Base-by-base conservation (phyloP, 2,797 vertebrate species). In the Poecilia wingei region DNA sequence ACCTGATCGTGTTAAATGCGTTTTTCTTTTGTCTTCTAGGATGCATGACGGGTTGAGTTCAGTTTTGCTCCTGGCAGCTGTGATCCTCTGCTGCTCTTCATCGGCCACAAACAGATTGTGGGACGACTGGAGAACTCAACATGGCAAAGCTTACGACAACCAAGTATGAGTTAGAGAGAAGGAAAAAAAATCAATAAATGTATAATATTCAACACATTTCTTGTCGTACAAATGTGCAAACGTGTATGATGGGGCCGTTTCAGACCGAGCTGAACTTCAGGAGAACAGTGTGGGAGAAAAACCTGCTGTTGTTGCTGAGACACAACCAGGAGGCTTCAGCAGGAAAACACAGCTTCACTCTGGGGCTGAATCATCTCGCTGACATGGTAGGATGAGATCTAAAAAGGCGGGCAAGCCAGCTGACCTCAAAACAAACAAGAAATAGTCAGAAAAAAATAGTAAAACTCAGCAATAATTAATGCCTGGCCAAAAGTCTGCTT, bases 331-430 rank as follows among this genome's bases (percentile, higher is more conserved):
- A 95, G 57, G 86, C 83, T 39, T 89, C 84, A 0, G 79, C 77
- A 28, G 95, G 95, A 49, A 86, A 85, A 28, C 93, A 94, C 84
- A 94, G 85, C 82, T 96, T 93, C 89, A 90, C 88, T 0, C 43
- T 95, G 85, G 95, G 93, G 57, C 89, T 96, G 72, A 96, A 96
- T 86, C 93, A 94, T 31, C 89, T 96, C 69, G 87, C 95, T 33
- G 96, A 96, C 83, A 92, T 96, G 96, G 96, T 96, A 90, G 7
- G n/a, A 31, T 14, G 39, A 70, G 39, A 36, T 64, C 59, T 36
- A 14, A 13, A 13, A 33, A 61, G 28, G n/a, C 14, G 12, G 28
- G 28, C 28, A 57, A 55, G 53, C 22, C 53, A n/a, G 25, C 53
- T n/a, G 57, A 59, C 57, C 57, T 59, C 13, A 59, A 64, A 64